A percentile compares a stretch with the other conserved stretches of the same genome.
Evolutionary conservation across 2,888 invertebrate genomes (phyloP).

Genomic region (Orthosia gracilis): DNA sequence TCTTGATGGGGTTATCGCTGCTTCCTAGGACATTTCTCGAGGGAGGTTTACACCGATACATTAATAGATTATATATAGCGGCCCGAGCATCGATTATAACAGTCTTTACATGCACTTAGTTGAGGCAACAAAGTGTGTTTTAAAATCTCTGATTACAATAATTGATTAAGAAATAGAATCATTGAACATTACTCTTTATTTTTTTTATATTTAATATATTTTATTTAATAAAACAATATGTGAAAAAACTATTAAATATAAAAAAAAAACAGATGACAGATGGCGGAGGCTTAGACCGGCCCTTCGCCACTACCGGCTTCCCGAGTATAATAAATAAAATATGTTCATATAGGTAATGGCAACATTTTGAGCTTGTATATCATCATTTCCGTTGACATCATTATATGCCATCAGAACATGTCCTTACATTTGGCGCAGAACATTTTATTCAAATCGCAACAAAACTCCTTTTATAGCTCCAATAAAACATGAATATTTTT

Average conservation of each 20-base stretch:
- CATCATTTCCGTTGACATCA: conserved; percentile 49
- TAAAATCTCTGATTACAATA: not conserved
- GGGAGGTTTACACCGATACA: conserved; percentile 50
- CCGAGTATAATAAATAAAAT: too few relatives aligned
- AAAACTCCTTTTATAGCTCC: conserved; percentile 70
- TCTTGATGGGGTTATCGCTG: conserved; percentile 64
- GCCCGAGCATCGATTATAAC: conserved; percentile 8
- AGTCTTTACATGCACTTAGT: not conserved
- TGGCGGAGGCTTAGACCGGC: too few relatives aligned
- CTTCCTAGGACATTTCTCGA: conserved; percentile 55
- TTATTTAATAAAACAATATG: too few relatives aligned
- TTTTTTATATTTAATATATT: too few relatives aligned
- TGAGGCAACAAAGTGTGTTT: not conserved
- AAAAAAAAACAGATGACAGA: too few relatives aligned
- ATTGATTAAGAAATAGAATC: not conserved
- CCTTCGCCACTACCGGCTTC: too few relatives aligned
- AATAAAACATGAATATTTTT: conserved; percentile 78
- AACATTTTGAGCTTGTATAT: not conserved
- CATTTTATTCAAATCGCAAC: conserved; percentile 64
- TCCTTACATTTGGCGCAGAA: conserved; percentile 47
- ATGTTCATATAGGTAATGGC: not conserved
- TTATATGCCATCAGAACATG: conserved; percentile 46
- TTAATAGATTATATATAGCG: conserved; percentile 37
- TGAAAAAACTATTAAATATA: too few relatives aligned
- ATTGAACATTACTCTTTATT: too few relatives aligned